These are phyloP conservation scores for Sternotherus odoratus DNA, from an alignment of 2,797 vertebrate species.

Conservation along the genomic window DNA sequence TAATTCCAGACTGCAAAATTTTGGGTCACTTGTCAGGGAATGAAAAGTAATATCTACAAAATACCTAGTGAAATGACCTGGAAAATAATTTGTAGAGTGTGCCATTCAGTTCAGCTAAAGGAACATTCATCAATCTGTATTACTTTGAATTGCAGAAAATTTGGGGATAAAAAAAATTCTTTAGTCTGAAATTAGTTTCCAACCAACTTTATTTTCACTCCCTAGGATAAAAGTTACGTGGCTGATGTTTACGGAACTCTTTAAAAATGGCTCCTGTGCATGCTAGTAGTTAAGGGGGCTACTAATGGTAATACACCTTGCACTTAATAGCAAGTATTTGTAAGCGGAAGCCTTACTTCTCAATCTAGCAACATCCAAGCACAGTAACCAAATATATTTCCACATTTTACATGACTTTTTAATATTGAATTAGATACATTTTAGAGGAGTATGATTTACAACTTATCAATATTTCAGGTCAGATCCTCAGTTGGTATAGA, in stretches of 20 bases:
- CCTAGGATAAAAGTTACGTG: not conserved
- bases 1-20: conserved; percentile 39
- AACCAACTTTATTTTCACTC: conserved; percentile 10
- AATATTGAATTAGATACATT: not conserved
- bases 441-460: not conserved
- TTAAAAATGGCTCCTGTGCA: not conserved
- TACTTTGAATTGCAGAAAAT: not conserved
- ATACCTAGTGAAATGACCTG: conserved; percentile 52
- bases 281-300: not conserved
- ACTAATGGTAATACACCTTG: not conserved
- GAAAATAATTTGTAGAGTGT: conserved; percentile 49
- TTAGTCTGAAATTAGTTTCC: not conserved
- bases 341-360: not conserved
- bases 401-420: not conserved
- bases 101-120: not conserved
- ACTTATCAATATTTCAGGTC: not conserved
- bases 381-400: not conserved
- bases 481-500: not conserved
- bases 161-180: not conserved
- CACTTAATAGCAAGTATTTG: not conserved
- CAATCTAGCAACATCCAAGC: not conserved
- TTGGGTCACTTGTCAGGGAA: conserved; percentile 56
- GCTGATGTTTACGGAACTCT: conserved; percentile 11
- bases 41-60: conserved; percentile 58
- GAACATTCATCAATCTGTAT: conserved; percentile 3